These are phyloP conservation scores for Synaphobranchus kaupii DNA, from an alignment of 2,797 vertebrate genomes.

Conservation along the genomic window DNA sequence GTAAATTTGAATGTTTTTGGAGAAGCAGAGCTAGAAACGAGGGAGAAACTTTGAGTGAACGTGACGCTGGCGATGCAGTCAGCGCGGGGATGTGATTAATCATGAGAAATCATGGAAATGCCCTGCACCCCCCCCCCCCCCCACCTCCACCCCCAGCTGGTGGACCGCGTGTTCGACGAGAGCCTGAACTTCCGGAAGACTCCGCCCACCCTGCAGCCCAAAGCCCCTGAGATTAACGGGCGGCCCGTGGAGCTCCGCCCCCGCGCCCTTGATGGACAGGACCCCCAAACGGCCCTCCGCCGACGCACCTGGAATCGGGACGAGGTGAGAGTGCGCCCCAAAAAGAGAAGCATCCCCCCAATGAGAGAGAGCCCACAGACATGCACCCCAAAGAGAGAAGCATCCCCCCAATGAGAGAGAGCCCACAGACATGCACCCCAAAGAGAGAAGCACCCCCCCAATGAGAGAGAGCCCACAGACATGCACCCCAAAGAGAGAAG, in stretches of 20 bases:
- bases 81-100: background rate
- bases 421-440: no score
- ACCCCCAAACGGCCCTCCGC: constrained; percentile 85
- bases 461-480: no score
- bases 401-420: no score
- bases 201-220: constrained; percentile 84
- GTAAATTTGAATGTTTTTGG: background rate
- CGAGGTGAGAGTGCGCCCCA: no score
- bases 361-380: no score
- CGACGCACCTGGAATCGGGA: constrained; percentile 98
- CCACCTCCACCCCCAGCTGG: constrained; percentile 74
- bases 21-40: background rate
- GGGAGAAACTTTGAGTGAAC: background rate
- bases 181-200: constrained; percentile 98
- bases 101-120: background rate
- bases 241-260: constrained; percentile 81
- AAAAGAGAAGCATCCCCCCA: background rate
- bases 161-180: constrained; percentile 98
- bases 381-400: no score
- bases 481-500: no score
- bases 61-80: background rate
- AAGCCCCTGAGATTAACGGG: constrained; percentile 86
- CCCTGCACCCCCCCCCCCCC: background rate
- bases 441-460: no score
- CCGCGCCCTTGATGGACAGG: constrained; percentile 79